Conservation (phyloP, 2,113 vertebrate genomes). For the Vimba vimba region DNA sequence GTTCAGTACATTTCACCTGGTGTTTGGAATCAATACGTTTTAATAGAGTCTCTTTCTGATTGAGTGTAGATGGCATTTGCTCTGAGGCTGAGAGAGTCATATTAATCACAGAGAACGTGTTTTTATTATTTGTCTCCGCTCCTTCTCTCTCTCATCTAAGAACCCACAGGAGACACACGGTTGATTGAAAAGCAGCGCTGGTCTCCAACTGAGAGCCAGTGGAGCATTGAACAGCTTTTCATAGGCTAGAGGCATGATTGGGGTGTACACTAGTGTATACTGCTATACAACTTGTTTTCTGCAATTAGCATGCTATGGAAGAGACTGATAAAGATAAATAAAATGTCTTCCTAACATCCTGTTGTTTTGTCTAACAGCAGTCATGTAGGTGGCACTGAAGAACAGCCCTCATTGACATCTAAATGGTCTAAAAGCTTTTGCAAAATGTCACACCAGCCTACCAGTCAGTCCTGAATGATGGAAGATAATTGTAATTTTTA, state of each 20-base stretch:
- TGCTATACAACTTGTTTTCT: constrained; percentile 13
- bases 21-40: constrained; percentile 54
- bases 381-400: constrained; percentile 9
- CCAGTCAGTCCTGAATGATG: constrained; percentile 31
- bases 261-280: constrained; percentile 27
- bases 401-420: constrained; percentile 13
- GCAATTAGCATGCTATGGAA: constrained; percentile 12
- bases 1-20: background rate
- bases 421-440: constrained; percentile 4
- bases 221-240: constrained; percentile 36
- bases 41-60: constrained; percentile 57
- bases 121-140: constrained; percentile 44
- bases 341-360: background rate
- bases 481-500: constrained; percentile 12
- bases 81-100: constrained; percentile 33
- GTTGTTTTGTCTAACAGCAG: background rate
- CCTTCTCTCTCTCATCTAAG: background rate
- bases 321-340: constrained; percentile 4
- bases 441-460: background rate
- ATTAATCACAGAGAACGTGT: constrained; percentile 52
- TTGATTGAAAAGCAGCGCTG: constrained; percentile 49
- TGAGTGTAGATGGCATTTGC: constrained; percentile 53
- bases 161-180: constrained; percentile 14
- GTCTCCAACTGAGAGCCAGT: constrained; percentile 37
- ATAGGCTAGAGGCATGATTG: constrained; percentile 44